These are phyloP conservation scores for Drosophila incognita DNA, from an alignment of 2,888 invertebrate genomes.

Conservation along the genomic window DNA sequence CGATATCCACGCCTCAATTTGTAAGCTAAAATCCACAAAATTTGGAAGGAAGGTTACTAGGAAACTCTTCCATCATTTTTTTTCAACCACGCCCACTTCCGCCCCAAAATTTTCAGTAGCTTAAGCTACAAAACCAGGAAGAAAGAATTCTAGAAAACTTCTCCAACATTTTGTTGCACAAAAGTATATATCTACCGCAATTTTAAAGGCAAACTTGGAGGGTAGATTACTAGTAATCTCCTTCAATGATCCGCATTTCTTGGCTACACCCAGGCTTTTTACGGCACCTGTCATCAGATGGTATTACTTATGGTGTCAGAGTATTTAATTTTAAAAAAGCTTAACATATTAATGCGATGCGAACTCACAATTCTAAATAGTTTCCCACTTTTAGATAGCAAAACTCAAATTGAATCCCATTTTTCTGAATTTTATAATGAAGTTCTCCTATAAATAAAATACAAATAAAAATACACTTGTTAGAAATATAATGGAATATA, in stretches of 20 bases:
- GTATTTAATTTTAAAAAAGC: background rate
- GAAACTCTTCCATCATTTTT: too few relatives aligned
- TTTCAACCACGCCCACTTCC: too few relatives aligned
- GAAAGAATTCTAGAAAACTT: too few relatives aligned
- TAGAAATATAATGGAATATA: background rate
- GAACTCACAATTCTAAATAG: background rate
- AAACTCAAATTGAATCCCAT: background rate
- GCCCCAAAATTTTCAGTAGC: too few relatives aligned
- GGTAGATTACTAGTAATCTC: background rate
- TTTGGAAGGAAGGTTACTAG: too few relatives aligned
- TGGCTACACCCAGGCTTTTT: too few relatives aligned
- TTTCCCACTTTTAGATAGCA: background rate
- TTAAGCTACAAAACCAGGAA: too few relatives aligned
- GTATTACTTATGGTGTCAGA: too few relatives aligned
- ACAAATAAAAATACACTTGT: background rate
- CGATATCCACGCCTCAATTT: too few relatives aligned
- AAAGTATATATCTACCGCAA: background rate
- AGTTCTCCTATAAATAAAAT: background rate
- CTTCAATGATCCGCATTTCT: background rate
- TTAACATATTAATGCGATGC: background rate
- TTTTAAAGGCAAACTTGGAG: background rate
- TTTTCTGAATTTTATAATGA: background rate
- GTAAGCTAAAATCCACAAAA: too few relatives aligned
- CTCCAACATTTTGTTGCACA: too few relatives aligned
- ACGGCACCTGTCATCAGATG: too few relatives aligned